Evolutionary conservation across 2,888 invertebrate genomes (phyloP).

Genomic region (Glomeris marginata): DNA sequence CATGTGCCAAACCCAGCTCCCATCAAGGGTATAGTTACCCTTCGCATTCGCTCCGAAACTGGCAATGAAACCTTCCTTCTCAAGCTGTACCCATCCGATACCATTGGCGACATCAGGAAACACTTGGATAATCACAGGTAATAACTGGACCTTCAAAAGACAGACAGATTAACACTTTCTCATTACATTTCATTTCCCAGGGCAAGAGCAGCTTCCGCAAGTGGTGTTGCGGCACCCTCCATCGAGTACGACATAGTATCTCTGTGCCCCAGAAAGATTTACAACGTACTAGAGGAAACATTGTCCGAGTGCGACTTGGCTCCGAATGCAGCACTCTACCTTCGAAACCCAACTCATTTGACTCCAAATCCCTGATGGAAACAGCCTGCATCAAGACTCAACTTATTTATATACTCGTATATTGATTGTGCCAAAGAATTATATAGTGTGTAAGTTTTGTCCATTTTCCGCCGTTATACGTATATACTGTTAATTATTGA

Average conservation of each 20-base stretch:
- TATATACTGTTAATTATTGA: too few species aligned
- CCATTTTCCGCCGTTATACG: too few species aligned
- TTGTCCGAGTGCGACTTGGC: conserved; percentile 5
- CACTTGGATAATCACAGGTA: conserved; percentile 7
- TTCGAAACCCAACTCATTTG: neutral
- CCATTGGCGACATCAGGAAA: conserved; percentile 7
- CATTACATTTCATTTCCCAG: too few species aligned
- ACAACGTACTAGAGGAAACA: conserved; percentile 3
- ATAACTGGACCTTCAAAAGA: neutral
- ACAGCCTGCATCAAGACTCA: too few species aligned
- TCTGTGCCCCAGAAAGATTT: conserved; percentile 3
- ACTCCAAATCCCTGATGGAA: too few species aligned
- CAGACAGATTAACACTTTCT: too few species aligned
- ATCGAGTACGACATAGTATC: conserved; percentile 4
- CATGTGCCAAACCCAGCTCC: neutral
- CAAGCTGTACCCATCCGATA: conserved; percentile 4
- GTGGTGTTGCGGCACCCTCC: neutral
- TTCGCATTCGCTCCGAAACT: conserved; percentile 6
- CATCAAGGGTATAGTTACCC: neutral
- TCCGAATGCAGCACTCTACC: conserved; percentile 9
- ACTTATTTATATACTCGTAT: too few species aligned
- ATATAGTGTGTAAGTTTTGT: too few species aligned
- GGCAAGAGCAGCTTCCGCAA: too few species aligned
- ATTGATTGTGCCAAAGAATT: too few species aligned
- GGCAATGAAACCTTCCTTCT: conserved; percentile 8